Base-by-base conservation (phyloP, 2,888 invertebrate species). In the Phania funesta region DNA sequence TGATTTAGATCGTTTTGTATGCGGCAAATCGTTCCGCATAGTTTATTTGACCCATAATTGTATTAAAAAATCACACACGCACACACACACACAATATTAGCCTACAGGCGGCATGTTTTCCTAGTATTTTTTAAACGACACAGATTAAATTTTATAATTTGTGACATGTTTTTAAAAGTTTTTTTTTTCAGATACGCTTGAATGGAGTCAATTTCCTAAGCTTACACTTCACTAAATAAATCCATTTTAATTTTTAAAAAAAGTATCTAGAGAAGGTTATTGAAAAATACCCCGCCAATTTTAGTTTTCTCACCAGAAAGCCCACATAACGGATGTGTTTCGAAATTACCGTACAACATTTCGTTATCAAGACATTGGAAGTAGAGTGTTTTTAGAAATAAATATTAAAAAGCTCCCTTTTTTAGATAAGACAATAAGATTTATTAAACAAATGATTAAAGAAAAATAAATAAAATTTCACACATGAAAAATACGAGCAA, bases 381-480 rank as follows among this genome's bases (percentile, higher is more conserved):
- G n/a, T n/a, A n/a, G n/a, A 48, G 16, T 13, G 41, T 50, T 52
- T 29, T 62, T 2, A 38, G 41, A 62, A 62, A n/a, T 38, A 4
- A 5, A 16, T 9, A 41, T 29, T 20, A 22, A 24, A 32, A 73
- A 73, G 29, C 9, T 13, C 22, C 64, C 54, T 46, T 56, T 56
- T 35, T 13, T 5, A 26, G 74, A 65, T 74, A 74, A 74, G 64
- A 46, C 35, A 56, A n/a, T 24, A 18, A 18, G 29, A 29, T 48
- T 41, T 41, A 13, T 38, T n/a, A 8, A 38, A 9, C 18, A 73
- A 73, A 44, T 22, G 38, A 18, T 62, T 52, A 41, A 20, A 62
- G 16, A 32, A 62, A 62, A 46, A 44, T 22, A 64, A 35, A 20
- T 16, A 20, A 46, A 48, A 62, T 32, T 44, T 62, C 20, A 62